Evolutionary conservation across 2,888 invertebrate genomes (phyloP).

Genomic region (Notodonta dromedarius): DNA sequence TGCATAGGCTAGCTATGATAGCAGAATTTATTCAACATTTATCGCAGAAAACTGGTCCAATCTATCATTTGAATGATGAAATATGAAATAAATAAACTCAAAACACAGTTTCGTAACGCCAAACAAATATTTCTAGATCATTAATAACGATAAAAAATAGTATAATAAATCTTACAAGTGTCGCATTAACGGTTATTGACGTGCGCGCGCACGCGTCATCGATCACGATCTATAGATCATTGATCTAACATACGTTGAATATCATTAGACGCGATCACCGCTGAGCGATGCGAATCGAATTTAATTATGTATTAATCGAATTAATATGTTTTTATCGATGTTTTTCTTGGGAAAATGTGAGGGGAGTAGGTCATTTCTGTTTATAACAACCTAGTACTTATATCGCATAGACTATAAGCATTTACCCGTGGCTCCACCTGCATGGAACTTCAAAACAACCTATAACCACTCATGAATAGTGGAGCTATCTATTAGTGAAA

Average conservation of each 20-base stretch:
- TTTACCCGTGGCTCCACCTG: too few species aligned
- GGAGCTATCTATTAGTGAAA: too few species aligned
- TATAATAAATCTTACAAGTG: slow-evolving; percentile 41
- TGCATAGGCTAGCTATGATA: too few species aligned
- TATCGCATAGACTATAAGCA: too few species aligned
- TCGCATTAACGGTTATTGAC: slow-evolving; percentile 49
- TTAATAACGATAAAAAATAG: slow-evolving; percentile 17
- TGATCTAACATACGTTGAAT: slow-evolving; percentile 47
- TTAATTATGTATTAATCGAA: slow-evolving; percentile 27
- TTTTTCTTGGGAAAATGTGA: background rate
- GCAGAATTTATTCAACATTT: too few species aligned
- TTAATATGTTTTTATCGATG: slow-evolving; percentile 14
- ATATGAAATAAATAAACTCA: slow-evolving; percentile 6
- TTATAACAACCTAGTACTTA: background rate
- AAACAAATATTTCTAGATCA: slow-evolving; percentile 15
- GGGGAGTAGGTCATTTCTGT: background rate
- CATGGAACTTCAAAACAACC: too few species aligned
- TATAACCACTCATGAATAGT: too few species aligned
- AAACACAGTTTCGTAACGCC: slow-evolving; percentile 4
- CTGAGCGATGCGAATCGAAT: slow-evolving; percentile 20
- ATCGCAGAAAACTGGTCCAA: background rate
- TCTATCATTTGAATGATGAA: background rate
- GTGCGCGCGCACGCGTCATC: slow-evolving; percentile 46
- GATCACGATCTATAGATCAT: slow-evolving; percentile 60
- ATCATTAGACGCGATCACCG: slow-evolving; percentile 40